Evolutionary conservation across 2,888 invertebrate species (phyloP).

Genomic region (Anorthoa munda): DNA sequence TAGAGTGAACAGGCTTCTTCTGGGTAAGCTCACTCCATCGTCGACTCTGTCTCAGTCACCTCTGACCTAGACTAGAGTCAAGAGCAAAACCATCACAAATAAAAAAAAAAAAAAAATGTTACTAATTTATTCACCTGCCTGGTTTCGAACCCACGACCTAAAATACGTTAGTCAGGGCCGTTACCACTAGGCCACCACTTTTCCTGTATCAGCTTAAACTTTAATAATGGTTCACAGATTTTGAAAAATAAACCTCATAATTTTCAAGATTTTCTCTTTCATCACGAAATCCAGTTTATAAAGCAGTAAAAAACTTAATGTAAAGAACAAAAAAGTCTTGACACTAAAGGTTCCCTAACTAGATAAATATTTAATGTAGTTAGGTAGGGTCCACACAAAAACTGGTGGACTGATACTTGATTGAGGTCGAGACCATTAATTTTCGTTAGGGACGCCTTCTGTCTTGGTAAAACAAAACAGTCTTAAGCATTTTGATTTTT

Average conservation of each 20-base stretch:
- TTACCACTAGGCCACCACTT: no score
- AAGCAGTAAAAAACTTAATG: background rate
- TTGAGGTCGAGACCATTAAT: slow-evolving; percentile 60
- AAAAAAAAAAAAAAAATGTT: no score
- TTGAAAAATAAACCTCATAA: background rate
- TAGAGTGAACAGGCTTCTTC: no score
- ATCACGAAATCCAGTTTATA: background rate
- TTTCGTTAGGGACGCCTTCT: slow-evolving; percentile 56
- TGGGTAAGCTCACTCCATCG: no score
- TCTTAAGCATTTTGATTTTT: slow-evolving; percentile 31
- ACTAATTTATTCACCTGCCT: no score
- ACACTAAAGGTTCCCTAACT: slow-evolving; percentile 29
- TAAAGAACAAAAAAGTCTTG: slow-evolving; percentile 6
- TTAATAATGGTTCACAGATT: background rate
- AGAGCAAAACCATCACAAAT: no score
- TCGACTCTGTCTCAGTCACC: no score
- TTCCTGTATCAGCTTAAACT: no score
- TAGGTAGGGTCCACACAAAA: slow-evolving; percentile 51
- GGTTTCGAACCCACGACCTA: no score
- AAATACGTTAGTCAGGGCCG: no score
- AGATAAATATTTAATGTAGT: slow-evolving; percentile 52
- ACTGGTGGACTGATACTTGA: slow-evolving; percentile 45
- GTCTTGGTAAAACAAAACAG: slow-evolving; percentile 49
- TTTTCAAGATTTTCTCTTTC: background rate
- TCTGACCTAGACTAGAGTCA: no score